phyloP scores from a whole-genome alignment of 1,140 invertebrate species.

The Aphis craccivora region DNA sequence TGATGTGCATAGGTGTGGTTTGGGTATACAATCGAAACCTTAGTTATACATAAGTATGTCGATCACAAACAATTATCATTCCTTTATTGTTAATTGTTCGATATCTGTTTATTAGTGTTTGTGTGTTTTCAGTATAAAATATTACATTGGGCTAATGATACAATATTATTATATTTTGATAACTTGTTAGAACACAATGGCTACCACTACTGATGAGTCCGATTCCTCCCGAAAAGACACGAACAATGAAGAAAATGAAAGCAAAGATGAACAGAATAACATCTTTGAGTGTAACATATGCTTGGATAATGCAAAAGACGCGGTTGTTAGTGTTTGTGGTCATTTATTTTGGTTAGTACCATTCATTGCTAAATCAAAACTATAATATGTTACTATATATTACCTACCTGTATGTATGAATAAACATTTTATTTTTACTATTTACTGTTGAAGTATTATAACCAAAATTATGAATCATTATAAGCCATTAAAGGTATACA shows the following conservation, averaged over 20 bases:
- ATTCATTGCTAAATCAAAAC: not conserved
- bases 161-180: not conserved
- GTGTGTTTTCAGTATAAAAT: not conserved
- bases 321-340: constrained; percentile 97
- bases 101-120: not conserved
- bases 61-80: not conserved
- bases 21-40: not conserved
- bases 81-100: not conserved
- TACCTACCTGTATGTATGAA: not conserved
- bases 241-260: constrained; percentile 61
- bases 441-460: not conserved
- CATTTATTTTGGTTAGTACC: constrained; percentile 92
- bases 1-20: not conserved
- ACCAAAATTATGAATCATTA: not conserved
- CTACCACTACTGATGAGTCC: not conserved
- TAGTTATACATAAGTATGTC: not conserved
- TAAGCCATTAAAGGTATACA: not conserved
- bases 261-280: constrained; percentile 79
- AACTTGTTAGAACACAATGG: not conserved
- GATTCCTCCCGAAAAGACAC: not conserved
- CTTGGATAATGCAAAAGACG: constrained; percentile 96
- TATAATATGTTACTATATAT: not conserved
- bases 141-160: not conserved
- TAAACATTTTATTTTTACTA: not conserved
- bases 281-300: constrained; percentile 94